Conservation (phyloP, 2,797 vertebrate genomes). For the Pipistrellus pygmaeus region DNA sequence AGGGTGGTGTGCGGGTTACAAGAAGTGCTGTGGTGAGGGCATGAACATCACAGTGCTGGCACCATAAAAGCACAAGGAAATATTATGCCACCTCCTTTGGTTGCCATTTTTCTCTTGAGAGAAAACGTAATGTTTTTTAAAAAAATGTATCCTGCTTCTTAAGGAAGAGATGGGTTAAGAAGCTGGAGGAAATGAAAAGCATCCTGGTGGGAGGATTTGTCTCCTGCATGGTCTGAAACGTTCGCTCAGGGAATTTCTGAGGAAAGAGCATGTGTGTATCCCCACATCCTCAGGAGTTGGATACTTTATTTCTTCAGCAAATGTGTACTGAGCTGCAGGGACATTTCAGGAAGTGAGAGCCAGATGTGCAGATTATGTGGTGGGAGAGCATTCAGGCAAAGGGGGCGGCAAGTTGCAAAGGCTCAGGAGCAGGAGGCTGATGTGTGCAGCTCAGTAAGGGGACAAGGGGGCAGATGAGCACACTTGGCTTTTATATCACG, state of each 20-base stretch:
- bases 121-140: constrained; percentile 1
- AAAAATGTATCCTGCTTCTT: not conserved
- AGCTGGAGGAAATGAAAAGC: not conserved
- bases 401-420: not conserved
- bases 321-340: not conserved
- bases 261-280: not conserved
- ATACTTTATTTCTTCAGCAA: constrained; percentile 22
- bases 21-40: not conserved
- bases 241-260: not conserved
- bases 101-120: not conserved
- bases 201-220: not conserved
- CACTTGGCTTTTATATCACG: not conserved
- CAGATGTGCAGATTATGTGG: not conserved
- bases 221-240: not conserved
- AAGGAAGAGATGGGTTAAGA: not conserved
- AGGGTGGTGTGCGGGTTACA: not conserved
- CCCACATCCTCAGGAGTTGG: not conserved
- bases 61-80: not conserved
- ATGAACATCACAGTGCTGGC: accelerated
- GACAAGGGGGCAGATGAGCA: not conserved
- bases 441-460: not conserved
- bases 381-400: not conserved
- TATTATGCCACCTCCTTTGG: not conserved
- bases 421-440: not conserved
- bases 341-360: not conserved